Evolutionary conservation across 2,888 invertebrate species (phyloP), one percentile per base, ranked within the genome.

Genomic region (Lordiphosa andalusiaca): DNA sequence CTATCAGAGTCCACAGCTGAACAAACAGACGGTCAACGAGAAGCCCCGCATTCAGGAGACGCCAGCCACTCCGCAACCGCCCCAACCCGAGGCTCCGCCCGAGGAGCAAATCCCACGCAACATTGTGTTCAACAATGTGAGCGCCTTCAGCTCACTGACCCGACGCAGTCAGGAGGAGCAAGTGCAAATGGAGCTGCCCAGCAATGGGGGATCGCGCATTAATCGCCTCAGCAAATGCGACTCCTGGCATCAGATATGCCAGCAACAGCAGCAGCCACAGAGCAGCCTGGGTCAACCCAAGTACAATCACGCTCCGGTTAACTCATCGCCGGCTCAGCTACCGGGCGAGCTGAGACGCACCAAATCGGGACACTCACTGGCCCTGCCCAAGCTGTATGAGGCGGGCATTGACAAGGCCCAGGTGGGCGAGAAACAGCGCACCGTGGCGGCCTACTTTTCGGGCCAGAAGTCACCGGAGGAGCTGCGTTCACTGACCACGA

Each of bases 331-430:
- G 9, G 25, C 46, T 1, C 41, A 44, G 3, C 19, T 53, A 1
- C 47, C 55, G 1, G 65, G 69, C 0, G 76, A 76, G n/a, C 47
- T 90, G 47, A 76, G 89, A 30, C 86, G 94, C 80, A 93, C 94
- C 3, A 95, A 94, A 84, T 95, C 95, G 0, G 94, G 94, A 83
- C 94, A 95, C 80, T 91, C 93, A 39, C 90, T 95, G 70, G 92
- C 93, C 33, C 90, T 94, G 50, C 94, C 95, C 0, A 95, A 95
- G 86, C 93, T 95, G 81, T 96, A 92, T 88, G 96, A 96, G 89
- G 95, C 95, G 9, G 93, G 94, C 54, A 93, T 95, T 83, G 90
- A 92, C 6, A 93, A 92, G 70, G 93, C 93, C 37, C 92, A 93
- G 75, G 90, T 94, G 41, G 89, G 91, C n/a, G 92, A 92, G 65